Conservation (phyloP, 37 sponge, comb jelly and placozoan species). For the Eunapius fragilis region DNA sequence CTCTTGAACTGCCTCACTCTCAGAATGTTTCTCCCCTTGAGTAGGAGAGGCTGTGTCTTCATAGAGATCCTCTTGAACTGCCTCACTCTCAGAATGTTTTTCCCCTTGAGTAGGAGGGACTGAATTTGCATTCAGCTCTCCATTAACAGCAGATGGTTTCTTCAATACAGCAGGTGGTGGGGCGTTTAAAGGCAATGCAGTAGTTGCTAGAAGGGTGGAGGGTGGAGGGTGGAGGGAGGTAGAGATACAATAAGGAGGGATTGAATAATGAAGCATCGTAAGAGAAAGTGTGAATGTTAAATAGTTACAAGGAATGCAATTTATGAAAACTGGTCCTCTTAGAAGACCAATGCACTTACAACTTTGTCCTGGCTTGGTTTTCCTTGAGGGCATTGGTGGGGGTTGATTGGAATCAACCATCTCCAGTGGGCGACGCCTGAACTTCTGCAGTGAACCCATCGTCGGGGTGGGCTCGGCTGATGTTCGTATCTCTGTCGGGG, state of each 20-base stretch:
- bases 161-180: background rate
- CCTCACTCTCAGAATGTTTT: background rate
- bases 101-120: background rate
- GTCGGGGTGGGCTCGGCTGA: slow-evolving; percentile 32
- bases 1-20: background rate
- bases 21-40: background rate
- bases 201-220: background rate
- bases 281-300: too few species aligned
- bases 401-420: slow-evolving; percentile 50
- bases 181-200: background rate
- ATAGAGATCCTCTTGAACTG: background rate
- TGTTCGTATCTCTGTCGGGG: background rate
- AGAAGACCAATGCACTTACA: background rate
- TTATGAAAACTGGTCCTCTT: too few species aligned
- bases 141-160: too few species aligned
- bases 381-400: slow-evolving; percentile 35
- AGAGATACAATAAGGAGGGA: background rate
- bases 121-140: too few species aligned
- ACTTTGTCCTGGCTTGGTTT: slow-evolving; percentile 11
- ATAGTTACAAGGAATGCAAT: too few species aligned
- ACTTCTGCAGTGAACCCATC: slow-evolving; percentile 1
- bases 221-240: too few species aligned
- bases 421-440: slow-evolving; percentile 40
- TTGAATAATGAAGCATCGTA: background rate
- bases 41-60: background rate